These are phyloP conservation scores for Paralvinella palmiformis DNA, from an alignment of 1,140 invertebrate genomes.

Conservation along the genomic window DNA sequence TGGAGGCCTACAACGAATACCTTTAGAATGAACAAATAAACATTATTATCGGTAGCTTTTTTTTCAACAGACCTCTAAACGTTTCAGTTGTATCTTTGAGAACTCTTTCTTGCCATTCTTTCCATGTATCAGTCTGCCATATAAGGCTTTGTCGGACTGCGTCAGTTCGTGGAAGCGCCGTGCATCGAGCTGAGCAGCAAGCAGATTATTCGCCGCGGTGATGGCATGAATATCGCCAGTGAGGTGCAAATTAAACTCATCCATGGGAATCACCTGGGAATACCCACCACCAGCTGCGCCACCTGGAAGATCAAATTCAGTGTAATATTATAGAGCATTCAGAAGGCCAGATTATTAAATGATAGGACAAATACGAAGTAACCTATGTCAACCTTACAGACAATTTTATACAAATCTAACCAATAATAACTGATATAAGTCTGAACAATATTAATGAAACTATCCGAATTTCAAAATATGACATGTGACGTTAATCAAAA, in stretches of 20 bases:
- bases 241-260: slow-evolving; percentile 98
- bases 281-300: slow-evolving; percentile 94
- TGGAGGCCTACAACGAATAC: too few species aligned
- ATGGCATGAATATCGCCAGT: slow-evolving; percentile 99
- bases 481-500: too few species aligned
- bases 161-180: slow-evolving; percentile 92
- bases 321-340: too few species aligned
- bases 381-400: too few species aligned
- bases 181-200: slow-evolving; percentile 81
- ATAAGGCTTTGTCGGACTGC: slow-evolving; percentile 80
- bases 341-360: too few species aligned
- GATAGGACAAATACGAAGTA: too few species aligned
- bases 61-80: slow-evolving; percentile 64
- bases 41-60: too few species aligned
- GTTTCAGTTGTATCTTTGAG: slow-evolving; percentile 69
- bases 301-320: slow-evolving; percentile 51
- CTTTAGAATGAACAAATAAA: too few species aligned
- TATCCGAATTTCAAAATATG: too few species aligned
- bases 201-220: slow-evolving; percentile 92
- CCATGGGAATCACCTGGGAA: slow-evolving; percentile 93
- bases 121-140: slow-evolving; percentile 76
- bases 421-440: too few species aligned
- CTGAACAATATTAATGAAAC: too few species aligned
- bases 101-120: slow-evolving; percentile 72
- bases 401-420: too few species aligned